Percentiles rank a stretch among this genome's conserved stretches.
Conservation (phyloP, 30 jellyfish, hydroid and myxozoan genomes). For the Catostylus mosaicus region DNA sequence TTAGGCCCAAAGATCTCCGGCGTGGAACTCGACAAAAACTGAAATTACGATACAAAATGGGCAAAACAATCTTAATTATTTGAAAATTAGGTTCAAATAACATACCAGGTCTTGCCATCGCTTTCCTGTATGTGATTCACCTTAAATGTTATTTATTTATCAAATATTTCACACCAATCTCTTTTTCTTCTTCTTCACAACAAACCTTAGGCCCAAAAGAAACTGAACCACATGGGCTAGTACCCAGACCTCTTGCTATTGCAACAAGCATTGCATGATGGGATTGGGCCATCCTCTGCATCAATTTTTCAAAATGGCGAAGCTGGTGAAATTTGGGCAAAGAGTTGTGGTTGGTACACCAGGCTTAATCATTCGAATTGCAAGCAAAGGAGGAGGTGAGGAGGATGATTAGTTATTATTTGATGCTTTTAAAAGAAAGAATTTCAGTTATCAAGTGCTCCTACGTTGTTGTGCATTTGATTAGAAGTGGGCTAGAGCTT, state of each 20-base stretch:
- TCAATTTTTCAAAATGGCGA: slow-evolving; percentile 83
- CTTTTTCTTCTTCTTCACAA: not conserved
- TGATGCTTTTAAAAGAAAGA: not conserved
- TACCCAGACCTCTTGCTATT: slow-evolving; percentile 37
- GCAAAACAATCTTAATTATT: too few relatives aligned
- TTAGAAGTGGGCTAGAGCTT: too few relatives aligned
- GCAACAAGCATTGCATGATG: slow-evolving; percentile 26
- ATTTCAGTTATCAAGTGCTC: not conserved
- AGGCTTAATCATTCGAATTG: slow-evolving; percentile 67
- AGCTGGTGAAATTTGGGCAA: slow-evolving; percentile 78
- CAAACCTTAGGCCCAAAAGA: slow-evolving; percentile 26
- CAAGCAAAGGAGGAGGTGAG: slow-evolving; percentile 87
- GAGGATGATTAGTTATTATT: not conserved
- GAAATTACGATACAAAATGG: too few relatives aligned
- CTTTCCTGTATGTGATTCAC: not conserved
- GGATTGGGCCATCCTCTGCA: too few relatives aligned
- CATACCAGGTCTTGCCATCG: slow-evolving; percentile 69
- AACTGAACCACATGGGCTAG: slow-evolving; percentile 54
- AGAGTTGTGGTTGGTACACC: slow-evolving; percentile 84
- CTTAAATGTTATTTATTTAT: not conserved
- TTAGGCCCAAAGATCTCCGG: too few relatives aligned
- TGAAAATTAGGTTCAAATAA: too few relatives aligned
- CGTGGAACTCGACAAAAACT: too few relatives aligned
- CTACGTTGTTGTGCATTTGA: too few relatives aligned
- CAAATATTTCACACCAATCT: not conserved